Evolutionary conservation across 2,797 vertebrate genomes (phyloP).

Genomic region (Macrochelys suwanniensis): DNA sequence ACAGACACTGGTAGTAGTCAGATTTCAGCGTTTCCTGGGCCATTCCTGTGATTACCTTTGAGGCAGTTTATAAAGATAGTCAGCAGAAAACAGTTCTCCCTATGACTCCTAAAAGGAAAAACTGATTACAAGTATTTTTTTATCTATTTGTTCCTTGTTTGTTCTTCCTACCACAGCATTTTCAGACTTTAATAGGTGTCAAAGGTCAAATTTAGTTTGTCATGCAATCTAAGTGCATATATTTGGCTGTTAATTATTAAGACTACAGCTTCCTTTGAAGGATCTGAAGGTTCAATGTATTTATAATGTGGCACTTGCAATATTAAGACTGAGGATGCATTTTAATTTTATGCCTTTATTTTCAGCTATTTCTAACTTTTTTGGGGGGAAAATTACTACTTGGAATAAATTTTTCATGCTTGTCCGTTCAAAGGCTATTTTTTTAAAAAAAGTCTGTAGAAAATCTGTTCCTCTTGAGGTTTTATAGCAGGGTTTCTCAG

Average conservation of each 20-base stretch:
- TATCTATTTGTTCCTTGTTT: constrained; percentile 72
- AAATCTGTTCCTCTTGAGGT: background rate
- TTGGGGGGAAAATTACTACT: background rate
- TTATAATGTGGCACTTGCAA: background rate
- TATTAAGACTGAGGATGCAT: constrained; percentile 18
- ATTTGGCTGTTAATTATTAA: constrained; percentile 77
- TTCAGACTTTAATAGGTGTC: constrained; percentile 76
- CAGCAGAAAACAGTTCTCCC: constrained; percentile 65
- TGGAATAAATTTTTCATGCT: background rate
- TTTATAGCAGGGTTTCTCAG: background rate
- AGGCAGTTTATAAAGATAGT: background rate
- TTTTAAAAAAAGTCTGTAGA: background rate
- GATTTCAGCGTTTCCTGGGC: background rate
- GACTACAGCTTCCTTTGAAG: constrained; percentile 57
- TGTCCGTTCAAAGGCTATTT: background rate
- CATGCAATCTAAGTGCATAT: constrained; percentile 61
- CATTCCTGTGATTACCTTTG: constrained; percentile 12
- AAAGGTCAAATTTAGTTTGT: constrained; percentile 78
- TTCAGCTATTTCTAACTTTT: background rate
- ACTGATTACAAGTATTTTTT: constrained; percentile 68
- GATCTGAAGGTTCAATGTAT: constrained; percentile 37
- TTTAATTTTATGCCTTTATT: constrained; percentile 2
- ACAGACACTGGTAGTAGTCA: background rate
- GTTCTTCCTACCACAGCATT: constrained; percentile 72
- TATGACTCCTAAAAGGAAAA: constrained; percentile 64